Conservation (phyloP, 2,113 vertebrate species). For the Lonchura striata region DNA sequence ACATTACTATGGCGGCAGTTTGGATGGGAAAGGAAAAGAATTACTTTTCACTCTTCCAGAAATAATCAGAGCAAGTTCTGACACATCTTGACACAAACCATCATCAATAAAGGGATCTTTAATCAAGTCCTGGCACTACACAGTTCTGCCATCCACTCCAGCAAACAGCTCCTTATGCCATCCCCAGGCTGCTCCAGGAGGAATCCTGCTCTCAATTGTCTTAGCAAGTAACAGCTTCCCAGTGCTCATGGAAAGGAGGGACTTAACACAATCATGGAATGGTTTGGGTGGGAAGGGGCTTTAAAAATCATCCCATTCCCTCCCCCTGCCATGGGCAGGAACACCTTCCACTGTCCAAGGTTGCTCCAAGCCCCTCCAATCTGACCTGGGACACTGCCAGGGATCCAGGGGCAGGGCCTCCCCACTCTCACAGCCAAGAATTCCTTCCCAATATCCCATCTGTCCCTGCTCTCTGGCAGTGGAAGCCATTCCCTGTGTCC, state of each 20-base stretch:
- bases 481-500: background rate
- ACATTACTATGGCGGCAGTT: background rate
- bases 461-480: fast-evolving
- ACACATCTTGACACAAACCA: background rate
- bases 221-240: background rate
- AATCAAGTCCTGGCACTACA: background rate
- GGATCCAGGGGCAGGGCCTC: background rate
- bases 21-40: background rate
- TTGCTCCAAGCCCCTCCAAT: fast-evolving
- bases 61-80: background rate
- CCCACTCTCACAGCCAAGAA: fast-evolving
- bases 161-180: background rate
- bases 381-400: background rate
- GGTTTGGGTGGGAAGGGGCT: background rate
- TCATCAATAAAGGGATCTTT: background rate
- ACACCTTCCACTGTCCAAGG: background rate
- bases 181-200: background rate
- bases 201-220: background rate
- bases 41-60: background rate
- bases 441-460: background rate
- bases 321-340: background rate
- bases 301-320: background rate
- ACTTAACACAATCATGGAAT: background rate
- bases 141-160: background rate
- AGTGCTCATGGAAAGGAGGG: background rate